Conservation (phyloP, 2,888 invertebrate species). For the Eupeodes latifasciatus region DNA sequence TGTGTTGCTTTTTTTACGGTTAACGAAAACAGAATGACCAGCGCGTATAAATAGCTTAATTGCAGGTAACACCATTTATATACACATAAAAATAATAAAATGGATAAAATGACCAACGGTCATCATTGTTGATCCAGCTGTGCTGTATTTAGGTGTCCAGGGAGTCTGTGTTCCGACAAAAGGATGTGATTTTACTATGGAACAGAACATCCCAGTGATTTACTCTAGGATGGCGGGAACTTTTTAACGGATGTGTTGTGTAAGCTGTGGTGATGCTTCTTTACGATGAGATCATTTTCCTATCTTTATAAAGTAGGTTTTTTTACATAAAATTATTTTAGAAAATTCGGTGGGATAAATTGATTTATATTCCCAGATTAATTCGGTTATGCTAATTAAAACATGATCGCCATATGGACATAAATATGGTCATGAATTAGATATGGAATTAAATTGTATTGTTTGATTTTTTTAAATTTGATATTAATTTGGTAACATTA, state of each 20-base stretch:
- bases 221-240: constrained; percentile 55
- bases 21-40: constrained; percentile 37
- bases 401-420: neutral
- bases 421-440: neutral
- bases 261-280: too few species aligned
- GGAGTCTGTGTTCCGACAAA: constrained; percentile 48
- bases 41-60: constrained; percentile 66
- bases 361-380: constrained; percentile 4
- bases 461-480: neutral
- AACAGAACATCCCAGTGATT: neutral
- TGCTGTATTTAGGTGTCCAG: constrained; percentile 39
- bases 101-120: constrained; percentile 67
- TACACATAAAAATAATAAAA: neutral
- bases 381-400: constrained; percentile 13
- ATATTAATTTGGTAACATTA: too few species aligned
- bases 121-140: constrained; percentile 71
- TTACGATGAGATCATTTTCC: constrained; percentile 4
- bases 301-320: neutral
- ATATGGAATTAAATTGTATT: constrained; percentile 10
- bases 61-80: constrained; percentile 58
- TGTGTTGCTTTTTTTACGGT: constrained; percentile 26
- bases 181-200: constrained; percentile 35
- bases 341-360: constrained; percentile 2
- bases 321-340: neutral
- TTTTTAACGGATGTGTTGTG: constrained; percentile 31